phyloP scores from a whole-genome alignment of 92 coral and sea anemone species.

The Virgularia gustaviana region DNA sequence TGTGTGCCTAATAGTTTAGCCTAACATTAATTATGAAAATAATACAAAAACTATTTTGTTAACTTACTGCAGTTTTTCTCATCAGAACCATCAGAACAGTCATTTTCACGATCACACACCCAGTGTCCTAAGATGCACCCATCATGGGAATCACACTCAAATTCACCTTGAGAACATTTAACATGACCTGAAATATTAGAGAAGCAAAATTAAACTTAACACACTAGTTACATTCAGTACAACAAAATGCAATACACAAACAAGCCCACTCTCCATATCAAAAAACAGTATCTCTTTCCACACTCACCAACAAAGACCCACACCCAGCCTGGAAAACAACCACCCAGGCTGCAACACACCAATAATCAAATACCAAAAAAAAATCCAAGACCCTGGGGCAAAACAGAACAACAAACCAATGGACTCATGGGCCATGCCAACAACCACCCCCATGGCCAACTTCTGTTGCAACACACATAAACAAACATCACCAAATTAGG shows the following conservation, averaged over 20 bases:
- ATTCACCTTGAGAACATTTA: neutral
- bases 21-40: neutral
- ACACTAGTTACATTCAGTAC: neutral
- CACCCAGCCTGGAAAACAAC: too few species aligned
- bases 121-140: constrained; percentile 71
- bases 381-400: too few species aligned
- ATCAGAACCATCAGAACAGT: constrained; percentile 90
- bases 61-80: constrained; percentile 80
- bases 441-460: too few species aligned
- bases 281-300: too few species aligned
- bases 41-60: neutral
- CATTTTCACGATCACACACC: constrained; percentile 77
- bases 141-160: neutral
- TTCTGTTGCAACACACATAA: too few species aligned
- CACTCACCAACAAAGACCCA: too few species aligned
- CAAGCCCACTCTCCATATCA: neutral
- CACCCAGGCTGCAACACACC: too few species aligned
- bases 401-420: too few species aligned
- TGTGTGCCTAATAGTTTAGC: neutral
- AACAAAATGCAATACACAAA: neutral
- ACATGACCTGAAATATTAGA: neutral
- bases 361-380: too few species aligned
- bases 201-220: neutral
- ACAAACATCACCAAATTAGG: neutral
- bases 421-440: too few species aligned